Evolutionary conservation across 2,113 vertebrate species (phyloP).

Genomic region (Catharus bicknelli): DNA sequence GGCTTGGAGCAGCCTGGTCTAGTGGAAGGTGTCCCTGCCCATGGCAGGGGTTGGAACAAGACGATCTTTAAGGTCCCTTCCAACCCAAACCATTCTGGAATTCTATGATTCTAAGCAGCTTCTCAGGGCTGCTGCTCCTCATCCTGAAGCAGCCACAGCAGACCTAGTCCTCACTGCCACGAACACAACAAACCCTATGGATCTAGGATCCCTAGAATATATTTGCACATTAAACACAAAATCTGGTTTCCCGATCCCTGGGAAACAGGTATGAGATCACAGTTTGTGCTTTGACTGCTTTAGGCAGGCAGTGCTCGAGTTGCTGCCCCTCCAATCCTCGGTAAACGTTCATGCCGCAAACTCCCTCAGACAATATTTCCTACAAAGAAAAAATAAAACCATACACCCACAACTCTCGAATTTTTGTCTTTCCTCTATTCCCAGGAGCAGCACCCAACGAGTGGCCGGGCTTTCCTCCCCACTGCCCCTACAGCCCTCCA

Average conservation of each 20-base stretch:
- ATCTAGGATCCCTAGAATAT: too few species aligned
- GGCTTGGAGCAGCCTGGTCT: not conserved
- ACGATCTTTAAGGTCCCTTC: not conserved
- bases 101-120: not conserved
- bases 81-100: not conserved
- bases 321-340: not conserved
- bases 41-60: not conserved
- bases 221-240: not conserved
- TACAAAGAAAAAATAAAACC: not conserved
- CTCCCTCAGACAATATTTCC: not conserved
- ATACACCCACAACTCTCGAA: not conserved
- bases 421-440: not conserved
- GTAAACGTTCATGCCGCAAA: not conserved
- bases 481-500: not conserved
- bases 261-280: not conserved
- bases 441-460: not conserved
- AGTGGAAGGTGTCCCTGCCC: not conserved
- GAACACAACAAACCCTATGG: not conserved
- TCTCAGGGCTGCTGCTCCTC: not conserved
- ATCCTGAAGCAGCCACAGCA: not conserved
- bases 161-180: fast-evolving
- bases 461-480: not conserved
- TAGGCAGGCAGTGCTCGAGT: not conserved
- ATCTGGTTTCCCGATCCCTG: fast-evolving
- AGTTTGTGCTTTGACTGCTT: not conserved